Conservation (phyloP, 2,797 vertebrate genomes). For the Coregonus suidteri region DNA sequence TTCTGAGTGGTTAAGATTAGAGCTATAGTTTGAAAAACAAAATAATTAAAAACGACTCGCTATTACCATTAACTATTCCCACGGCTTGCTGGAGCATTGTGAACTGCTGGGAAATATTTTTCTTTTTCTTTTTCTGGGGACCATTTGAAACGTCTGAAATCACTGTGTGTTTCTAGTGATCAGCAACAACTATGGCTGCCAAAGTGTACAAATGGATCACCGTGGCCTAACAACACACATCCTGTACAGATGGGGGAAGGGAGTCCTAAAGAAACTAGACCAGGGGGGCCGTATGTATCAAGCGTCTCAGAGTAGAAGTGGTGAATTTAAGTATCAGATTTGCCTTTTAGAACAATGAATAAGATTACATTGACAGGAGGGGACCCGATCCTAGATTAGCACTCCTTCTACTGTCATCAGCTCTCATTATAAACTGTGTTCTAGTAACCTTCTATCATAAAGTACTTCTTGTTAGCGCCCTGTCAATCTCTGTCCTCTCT, state of each 20-base stretch:
- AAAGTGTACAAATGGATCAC: slow-evolving; percentile 15
- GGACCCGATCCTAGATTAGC: background rate
- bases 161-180: too few species aligned
- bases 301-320: background rate
- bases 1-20: too few species aligned
- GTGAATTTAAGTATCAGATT: too few species aligned
- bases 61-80: too few species aligned
- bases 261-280: too few species aligned
- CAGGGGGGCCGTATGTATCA: background rate
- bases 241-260: background rate
- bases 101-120: too few species aligned
- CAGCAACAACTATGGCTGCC: slow-evolving; percentile 2
- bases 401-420: background rate
- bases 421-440: background rate
- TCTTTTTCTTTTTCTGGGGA: too few species aligned
- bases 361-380: background rate
- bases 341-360: slow-evolving; percentile 1
- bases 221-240: slow-evolving; percentile 36
- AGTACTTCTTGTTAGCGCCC: background rate
- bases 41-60: too few species aligned
- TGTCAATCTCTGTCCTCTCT: background rate
- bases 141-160: too few species aligned
- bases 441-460: background rate
- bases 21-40: too few species aligned
- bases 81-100: too few species aligned